Base-by-base conservation (phyloP, 2,797 vertebrate genomes). In the Alauda arvensis region DNA sequence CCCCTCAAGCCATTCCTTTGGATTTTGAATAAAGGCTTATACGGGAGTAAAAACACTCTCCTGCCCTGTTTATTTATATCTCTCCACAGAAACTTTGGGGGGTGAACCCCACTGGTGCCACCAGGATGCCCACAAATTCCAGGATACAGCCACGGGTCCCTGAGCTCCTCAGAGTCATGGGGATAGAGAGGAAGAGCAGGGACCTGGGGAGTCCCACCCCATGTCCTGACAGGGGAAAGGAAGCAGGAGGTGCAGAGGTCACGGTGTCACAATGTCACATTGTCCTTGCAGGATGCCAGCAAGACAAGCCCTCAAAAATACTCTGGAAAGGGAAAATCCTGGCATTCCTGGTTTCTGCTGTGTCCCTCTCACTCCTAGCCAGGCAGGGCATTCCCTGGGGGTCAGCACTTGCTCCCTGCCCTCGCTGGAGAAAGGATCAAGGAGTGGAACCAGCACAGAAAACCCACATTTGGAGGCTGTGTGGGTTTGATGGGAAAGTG, bases 201-300 rank as follows among this genome's bases (percentile, higher is more conserved):
- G 23, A 31, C 5, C 14, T 18, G 33, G n/a, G n/a, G 46, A 85
- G 31, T 46, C 53, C 7, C 42, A 62, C 5, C 18, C 20, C 20
- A 0, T 6, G 9, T 55, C 45, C 66, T 2, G 0, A 0, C 1
- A 3, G 24, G 13, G 16, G 5, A 33, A 24, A 40, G 13, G 55
- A 65, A 82, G 28, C 21, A 2, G 45, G 55, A 65, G 31, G 24
- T 14, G 28, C 56, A 23, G 68, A 31, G 56, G 37, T 39, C 37
- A 11, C 2, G 0, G 3, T 14, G 16, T 10, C 4, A 25, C 45
- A 1, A 3, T 17, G 45, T 43, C 53, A 24, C 19, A 3, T 1
- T 9, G 45, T 39, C 34, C 33, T 37, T 11, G 14, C 34, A 23
- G 4, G 45, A 16, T 4, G 43, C 9, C 5, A 2, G 29, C 43